Evolutionary conservation across 1,140 invertebrate genomes (phyloP).

Genomic region (Aphelinus certus): DNA sequence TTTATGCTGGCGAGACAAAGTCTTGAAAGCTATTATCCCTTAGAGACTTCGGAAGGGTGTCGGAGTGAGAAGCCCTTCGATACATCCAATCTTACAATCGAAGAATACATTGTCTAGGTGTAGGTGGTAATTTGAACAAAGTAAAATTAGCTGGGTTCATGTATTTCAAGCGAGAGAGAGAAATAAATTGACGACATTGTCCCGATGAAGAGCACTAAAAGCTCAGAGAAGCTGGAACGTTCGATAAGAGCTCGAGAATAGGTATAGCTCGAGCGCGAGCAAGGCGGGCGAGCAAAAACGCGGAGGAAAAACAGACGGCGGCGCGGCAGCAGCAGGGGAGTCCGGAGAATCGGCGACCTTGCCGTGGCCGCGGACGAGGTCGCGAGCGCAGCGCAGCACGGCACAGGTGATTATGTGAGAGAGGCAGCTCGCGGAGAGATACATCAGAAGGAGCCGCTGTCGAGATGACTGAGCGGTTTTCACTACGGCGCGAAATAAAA

Average conservation of each 20-base stretch:
- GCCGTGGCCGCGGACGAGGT: constrained; percentile 43
- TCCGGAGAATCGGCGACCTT: constrained; percentile 44
- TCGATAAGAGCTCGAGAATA: too few species aligned
- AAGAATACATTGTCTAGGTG: too few species aligned
- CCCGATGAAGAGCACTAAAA: not conserved
- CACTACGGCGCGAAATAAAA: constrained; percentile 50
- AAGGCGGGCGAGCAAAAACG: constrained; percentile 19
- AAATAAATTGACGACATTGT: not conserved
- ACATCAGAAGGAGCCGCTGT: constrained; percentile 54
- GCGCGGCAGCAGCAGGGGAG: not conserved
- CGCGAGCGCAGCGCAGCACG: constrained; percentile 22
- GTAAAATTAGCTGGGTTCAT: too few species aligned
- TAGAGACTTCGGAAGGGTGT: too few species aligned
- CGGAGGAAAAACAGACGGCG: constrained; percentile 3
- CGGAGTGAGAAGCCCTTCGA: too few species aligned
- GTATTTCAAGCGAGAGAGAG: not conserved
- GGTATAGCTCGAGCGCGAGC: too few species aligned
- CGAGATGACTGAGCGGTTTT: constrained; percentile 56
- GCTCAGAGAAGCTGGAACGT: too few species aligned
- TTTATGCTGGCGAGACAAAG: too few species aligned
- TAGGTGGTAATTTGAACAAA: too few species aligned
- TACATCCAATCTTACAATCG: too few species aligned
- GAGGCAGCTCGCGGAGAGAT: constrained; percentile 26
- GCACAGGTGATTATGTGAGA: constrained; percentile 49
- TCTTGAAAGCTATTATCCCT: too few species aligned